A percentile compares a stretch with the other conserved stretches of the same genome.
Conservation (phyloP, 2,113 vertebrate genomes). For the Lagopus muta region DNA sequence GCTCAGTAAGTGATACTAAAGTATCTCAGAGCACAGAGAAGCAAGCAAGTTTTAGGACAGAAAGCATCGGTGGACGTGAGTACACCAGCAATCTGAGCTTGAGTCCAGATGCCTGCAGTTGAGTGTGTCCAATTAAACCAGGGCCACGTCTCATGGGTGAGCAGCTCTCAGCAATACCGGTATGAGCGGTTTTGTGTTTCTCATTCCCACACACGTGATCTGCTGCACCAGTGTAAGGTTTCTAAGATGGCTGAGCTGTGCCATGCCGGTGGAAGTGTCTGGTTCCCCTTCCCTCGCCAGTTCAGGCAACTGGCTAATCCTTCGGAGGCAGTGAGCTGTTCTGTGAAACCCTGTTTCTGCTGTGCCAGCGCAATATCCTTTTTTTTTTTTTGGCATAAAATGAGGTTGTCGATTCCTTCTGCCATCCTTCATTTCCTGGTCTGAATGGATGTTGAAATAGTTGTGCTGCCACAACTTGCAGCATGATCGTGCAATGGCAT, state of each 20-base stretch:
- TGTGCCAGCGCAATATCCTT: background rate
- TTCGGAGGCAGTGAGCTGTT: background rate
- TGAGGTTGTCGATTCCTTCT: constrained; percentile 17
- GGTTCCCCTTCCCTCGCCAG: background rate
- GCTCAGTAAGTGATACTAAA: background rate
- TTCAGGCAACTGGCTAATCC: background rate
- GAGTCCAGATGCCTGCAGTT: constrained; percentile 10
- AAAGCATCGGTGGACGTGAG: background rate
- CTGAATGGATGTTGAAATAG: constrained; percentile 50
- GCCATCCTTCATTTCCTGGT: constrained; percentile 29
- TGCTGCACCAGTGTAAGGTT: background rate
- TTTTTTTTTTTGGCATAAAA: background rate
- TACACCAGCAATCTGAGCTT: background rate
- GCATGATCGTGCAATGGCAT: background rate
- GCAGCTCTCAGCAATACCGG: background rate
- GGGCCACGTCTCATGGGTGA: background rate
- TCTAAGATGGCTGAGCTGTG: constrained; percentile 3
- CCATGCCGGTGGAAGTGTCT: background rate
- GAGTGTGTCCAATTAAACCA: background rate
- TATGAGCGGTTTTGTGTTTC: background rate
- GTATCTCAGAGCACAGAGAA: background rate
- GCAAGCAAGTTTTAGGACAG: background rate
- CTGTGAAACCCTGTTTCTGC: rapidly evolving
- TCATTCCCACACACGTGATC: background rate
- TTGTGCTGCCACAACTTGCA: constrained; percentile 42